These are phyloP conservation scores for Aspiorhynchus laticeps DNA, from an alignment of 2,113 vertebrate species.

Conservation along the genomic window DNA sequence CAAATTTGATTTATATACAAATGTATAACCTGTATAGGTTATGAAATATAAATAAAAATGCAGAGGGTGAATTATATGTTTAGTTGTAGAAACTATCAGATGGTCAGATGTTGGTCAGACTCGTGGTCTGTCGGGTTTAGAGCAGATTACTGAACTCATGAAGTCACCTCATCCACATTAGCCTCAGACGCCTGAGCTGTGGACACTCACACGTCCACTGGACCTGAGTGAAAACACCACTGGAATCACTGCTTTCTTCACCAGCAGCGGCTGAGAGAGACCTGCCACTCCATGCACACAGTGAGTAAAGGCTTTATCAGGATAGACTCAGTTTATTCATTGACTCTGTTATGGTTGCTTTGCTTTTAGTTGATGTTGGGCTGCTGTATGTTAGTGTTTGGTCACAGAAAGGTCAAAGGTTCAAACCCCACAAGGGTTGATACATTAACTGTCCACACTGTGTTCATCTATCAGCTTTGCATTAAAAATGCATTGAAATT, in stretches of 20 bases:
- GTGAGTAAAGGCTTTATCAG: neutral
- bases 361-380: neutral
- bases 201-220: neutral
- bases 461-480: neutral
- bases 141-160: constrained; percentile 20
- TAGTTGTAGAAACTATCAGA: neutral
- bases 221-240: constrained; percentile 23
- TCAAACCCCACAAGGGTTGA: neutral
- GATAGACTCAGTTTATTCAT: neutral
- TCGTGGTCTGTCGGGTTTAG: neutral
- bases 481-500: neutral
- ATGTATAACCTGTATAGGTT: neutral
- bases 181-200: constrained; percentile 21
- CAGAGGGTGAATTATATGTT: neutral
- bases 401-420: neutral
- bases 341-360: neutral
- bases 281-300: neutral
- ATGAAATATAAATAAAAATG: neutral
- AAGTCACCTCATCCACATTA: constrained; percentile 31
- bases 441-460: neutral
- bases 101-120: neutral
- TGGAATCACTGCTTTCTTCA: neutral
- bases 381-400: neutral
- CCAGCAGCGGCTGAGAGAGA: neutral
- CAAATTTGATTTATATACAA: neutral